A percentile compares a stretch with the other conserved stretches of the same genome.
These are phyloP conservation scores for Cheilosia impressa DNA, from an alignment of 2,888 invertebrate genomes.

Conservation along the genomic window DNA sequence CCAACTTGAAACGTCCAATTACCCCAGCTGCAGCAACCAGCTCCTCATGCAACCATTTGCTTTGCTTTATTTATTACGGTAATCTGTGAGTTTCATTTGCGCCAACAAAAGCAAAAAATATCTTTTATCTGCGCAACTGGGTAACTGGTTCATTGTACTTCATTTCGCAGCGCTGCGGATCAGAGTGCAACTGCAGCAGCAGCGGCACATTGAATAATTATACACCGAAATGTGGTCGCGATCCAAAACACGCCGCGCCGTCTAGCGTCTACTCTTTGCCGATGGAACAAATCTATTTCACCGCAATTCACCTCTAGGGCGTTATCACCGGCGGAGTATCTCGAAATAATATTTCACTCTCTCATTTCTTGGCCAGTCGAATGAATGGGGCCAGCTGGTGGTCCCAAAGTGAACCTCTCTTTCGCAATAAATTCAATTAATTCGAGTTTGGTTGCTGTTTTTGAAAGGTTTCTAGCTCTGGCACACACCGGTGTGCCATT, in stretches of 20 bases:
- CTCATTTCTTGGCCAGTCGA: slow-evolving; percentile 45
- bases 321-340: slow-evolving; percentile 59
- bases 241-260: slow-evolving; percentile 30
- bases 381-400: slow-evolving; percentile 26
- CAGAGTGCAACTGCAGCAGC: slow-evolving; percentile 33
- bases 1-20: slow-evolving; percentile 69
- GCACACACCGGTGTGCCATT: slow-evolving; percentile 12
- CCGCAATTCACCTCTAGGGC: slow-evolving; percentile 70
- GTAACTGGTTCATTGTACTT: slow-evolving; percentile 74
- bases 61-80: slow-evolving; percentile 69
- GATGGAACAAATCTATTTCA: slow-evolving; percentile 66
- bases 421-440: slow-evolving; percentile 72
- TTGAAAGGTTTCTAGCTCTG: slow-evolving; percentile 47
- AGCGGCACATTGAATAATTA: slow-evolving; percentile 59
- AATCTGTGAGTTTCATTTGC: slow-evolving; percentile 68
- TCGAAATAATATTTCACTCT: slow-evolving; percentile 70
- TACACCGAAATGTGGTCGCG: slow-evolving; percentile 46
- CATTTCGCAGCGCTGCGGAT: slow-evolving; percentile 22
- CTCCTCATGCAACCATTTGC: slow-evolving; percentile 55
- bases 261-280: slow-evolving; percentile 16
- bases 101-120: slow-evolving; percentile 36
- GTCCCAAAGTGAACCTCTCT: slow-evolving; percentile 15
- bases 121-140: slow-evolving; percentile 66
- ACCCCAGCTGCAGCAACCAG: slow-evolving; percentile 59
- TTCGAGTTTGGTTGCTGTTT: slow-evolving; percentile 54